Evolutionary conservation across 2,797 vertebrate species (phyloP), one percentile per base, ranked within the genome.

Genomic region (Eupleurogrammus muticus): DNA sequence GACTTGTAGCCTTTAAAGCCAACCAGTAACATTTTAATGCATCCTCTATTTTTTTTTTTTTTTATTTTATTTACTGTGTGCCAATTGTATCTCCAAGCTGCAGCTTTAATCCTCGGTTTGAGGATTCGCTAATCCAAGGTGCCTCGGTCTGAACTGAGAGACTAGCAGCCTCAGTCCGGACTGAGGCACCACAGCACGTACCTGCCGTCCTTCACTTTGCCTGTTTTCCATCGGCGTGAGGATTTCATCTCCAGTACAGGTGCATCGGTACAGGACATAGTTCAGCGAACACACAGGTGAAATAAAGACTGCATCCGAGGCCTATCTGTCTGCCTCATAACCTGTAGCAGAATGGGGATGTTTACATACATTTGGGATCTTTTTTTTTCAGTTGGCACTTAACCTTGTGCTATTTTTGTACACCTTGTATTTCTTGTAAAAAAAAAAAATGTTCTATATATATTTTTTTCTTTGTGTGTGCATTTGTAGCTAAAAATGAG

Each of bases 271-370:
- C 38, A 32, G 9, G 1, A 59, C 20, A 5, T 55, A 56, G 73
- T 79, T 81, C 44, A 23, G 3, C 32, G 66, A 40, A 71, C 72
- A 77, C 58, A 23, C 55, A 73, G 55, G 42, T 55, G 71, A 55
- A 44, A 51, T 23, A 19, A 62, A 66, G 62, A 80, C 73, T 77
- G 76, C 65, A 51, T 55, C 46, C 24, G 11, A 73, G 68, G 70
- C 46, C 44, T 17, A 5, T 67, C 63, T 23, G 58, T 55, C 42
- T 3, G 81, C 79, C 84, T 88, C 82, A 62, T 65, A 73, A 82
- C 79, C 75, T 85, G 91, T 93, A 90, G 92, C 91, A 90, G 87
- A 90, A 82, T 81, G 82, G 69, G 90, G 90, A 92, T 90, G 92
- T 93, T 93, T 93, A 93, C 92, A 92, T 78, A 80, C 64, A 61